phyloP scores from a whole-genome alignment of 2,797 vertebrate genomes.

The Etheostoma perlongum region DNA sequence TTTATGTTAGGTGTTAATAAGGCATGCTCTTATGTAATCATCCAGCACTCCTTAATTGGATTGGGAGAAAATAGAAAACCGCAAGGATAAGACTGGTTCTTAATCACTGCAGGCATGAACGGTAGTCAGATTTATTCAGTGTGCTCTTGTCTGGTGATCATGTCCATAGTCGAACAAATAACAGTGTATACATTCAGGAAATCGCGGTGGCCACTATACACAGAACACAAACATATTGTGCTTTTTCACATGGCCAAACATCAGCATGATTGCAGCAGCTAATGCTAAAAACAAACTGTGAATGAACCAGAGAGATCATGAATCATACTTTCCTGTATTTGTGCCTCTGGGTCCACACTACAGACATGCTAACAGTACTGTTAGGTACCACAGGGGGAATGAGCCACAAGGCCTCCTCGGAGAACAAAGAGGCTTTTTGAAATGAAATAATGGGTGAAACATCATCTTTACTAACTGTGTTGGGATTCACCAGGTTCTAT shows the following conservation, averaged over 20 bases:
- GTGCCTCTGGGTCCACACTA: conserved; percentile 26
- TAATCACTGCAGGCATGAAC: conserved; percentile 20
- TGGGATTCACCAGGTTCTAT: conserved; percentile 14
- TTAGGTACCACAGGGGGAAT: conserved; percentile 25
- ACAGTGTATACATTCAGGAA: not conserved
- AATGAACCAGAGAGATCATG: conserved; percentile 17
- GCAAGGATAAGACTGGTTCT: conserved; percentile 8
- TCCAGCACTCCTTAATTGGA: conserved; percentile 69
- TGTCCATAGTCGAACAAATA: not conserved
- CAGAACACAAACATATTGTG: not conserved
- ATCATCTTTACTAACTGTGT: conserved; percentile 24
- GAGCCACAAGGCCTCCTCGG: not conserved
- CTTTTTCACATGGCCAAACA: conserved; percentile 18
- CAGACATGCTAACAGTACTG: conserved; percentile 16
- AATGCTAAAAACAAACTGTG: conserved; percentile 7
- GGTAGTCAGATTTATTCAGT: not conserved
- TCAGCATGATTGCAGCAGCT: conserved; percentile 8
- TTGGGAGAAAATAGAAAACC: conserved; percentile 71
- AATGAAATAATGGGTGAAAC: conserved; percentile 42
- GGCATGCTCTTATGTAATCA: conserved; percentile 58
- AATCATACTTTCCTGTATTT: conserved; percentile 44
- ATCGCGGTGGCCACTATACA: not conserved
- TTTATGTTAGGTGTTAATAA: conserved; percentile 27
- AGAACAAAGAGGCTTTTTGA: conserved; percentile 44
- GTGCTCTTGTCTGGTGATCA: not conserved